Evolutionary conservation across 2,113 vertebrate species (phyloP).

Genomic region (Dipodomys merriami): DNA sequence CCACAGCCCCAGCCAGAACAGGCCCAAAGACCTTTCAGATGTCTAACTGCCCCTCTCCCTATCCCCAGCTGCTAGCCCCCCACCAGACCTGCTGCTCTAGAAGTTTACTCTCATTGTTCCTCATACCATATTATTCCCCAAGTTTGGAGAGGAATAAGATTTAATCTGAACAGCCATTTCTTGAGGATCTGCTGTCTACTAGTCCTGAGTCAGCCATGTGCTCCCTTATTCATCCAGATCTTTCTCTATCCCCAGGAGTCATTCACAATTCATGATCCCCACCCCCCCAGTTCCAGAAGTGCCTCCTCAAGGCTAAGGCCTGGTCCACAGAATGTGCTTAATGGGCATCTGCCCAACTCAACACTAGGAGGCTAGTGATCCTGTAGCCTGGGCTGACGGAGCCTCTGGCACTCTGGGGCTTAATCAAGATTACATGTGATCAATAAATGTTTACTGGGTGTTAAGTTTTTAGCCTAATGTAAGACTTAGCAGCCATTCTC

Average conservation of each 20-base stretch:
- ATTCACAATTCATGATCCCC: neutral
- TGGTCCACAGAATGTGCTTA: neutral
- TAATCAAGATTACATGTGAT: conserved; percentile 65
- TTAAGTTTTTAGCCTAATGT: conserved; percentile 63
- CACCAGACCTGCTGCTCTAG: neutral
- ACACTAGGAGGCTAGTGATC: neutral
- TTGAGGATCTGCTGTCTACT: neutral
- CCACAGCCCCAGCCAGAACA: neutral
- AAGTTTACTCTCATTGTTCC: neutral
- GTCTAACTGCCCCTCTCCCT: neutral
- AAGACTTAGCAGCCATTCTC: conserved; percentile 63
- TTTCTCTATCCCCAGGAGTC: neutral
- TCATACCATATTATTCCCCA: neutral
- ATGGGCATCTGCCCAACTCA: neutral
- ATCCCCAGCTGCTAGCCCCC: neutral
- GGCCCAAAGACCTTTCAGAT: neutral
- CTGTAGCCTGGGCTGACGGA: conserved; percentile 8
- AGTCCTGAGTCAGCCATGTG: neutral
- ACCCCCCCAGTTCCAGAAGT: neutral
- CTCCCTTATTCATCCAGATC: neutral
- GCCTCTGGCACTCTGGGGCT: conserved; percentile 69
- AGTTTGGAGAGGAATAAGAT: neutral
- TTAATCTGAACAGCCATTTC: neutral
- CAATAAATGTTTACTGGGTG: conserved; percentile 80
- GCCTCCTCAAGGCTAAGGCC: neutral